Conservation (phyloP, 2,797 vertebrate species). For the Rhinella marina region DNA sequence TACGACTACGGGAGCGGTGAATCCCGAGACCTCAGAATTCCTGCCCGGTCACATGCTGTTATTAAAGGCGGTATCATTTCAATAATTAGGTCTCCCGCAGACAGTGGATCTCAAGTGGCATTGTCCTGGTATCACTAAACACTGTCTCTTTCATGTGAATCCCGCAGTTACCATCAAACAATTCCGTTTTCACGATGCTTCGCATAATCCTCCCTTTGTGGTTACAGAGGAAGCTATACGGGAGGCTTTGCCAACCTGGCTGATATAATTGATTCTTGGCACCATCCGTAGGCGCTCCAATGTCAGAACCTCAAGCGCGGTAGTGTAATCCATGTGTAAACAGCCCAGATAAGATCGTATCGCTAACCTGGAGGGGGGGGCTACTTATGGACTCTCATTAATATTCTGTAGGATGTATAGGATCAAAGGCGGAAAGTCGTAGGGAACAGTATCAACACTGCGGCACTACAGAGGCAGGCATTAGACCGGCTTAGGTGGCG, state of each 20-base stretch:
- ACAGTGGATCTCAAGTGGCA: conserved; percentile 18
- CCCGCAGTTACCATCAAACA: conserved; percentile 37
- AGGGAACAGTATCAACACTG: background rate
- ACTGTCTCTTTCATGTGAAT: conserved; percentile 53
- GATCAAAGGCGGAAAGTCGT: background rate
- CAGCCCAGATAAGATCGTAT: conserved; percentile 44
- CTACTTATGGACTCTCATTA: conserved; percentile 3
- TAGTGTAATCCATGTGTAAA: conserved; percentile 52
- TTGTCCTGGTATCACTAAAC: conserved; percentile 41
- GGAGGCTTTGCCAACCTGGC: conserved; percentile 28
- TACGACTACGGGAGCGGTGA: no score
- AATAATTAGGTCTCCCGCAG: conserved; percentile 35
- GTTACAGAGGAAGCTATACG: conserved; percentile 36
- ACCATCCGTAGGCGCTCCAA: background rate
- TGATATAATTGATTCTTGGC: conserved; percentile 60
- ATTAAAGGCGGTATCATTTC: conserved; percentile 34
- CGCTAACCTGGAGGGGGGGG: background rate
- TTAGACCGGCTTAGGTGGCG: background rate
- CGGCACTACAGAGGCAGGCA: background rate
- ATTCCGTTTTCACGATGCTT: conserved; percentile 21
- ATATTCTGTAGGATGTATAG: conserved; percentile 5
- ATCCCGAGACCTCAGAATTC: background rate
- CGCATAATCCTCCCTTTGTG: conserved; percentile 50
- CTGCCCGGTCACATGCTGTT: background rate
- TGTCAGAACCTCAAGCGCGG: conserved; percentile 55